phyloP scores from a whole-genome alignment of 2,113 vertebrate genomes.

The Nicator chloris region DNA sequence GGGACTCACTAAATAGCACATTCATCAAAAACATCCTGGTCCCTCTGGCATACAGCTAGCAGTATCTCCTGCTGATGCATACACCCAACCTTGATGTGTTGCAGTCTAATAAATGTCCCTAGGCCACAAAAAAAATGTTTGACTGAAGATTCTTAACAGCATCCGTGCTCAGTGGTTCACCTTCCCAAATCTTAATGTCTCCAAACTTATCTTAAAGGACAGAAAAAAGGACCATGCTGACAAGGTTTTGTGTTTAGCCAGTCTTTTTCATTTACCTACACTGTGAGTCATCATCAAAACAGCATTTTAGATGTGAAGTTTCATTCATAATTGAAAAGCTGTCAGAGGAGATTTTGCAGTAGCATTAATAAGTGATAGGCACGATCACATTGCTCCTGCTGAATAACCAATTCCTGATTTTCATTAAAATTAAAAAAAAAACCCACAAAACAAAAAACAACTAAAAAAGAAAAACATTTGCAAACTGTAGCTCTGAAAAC shows the following conservation, averaged over 20 bases:
- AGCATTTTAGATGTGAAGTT: not conserved
- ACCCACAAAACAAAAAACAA: not conserved
- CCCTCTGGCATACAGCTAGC: not conserved
- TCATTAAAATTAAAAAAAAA: not conserved
- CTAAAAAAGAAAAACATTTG: not conserved
- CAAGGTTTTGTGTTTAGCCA: not conserved
- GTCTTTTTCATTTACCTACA: not conserved
- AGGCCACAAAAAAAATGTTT: not conserved
- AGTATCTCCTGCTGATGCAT: not conserved
- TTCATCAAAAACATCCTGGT: not conserved
- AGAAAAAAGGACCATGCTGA: not conserved
- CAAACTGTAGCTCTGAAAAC: not conserved
- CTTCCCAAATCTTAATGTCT: not conserved
- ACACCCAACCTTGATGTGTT: not conserved
- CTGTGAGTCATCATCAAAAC: not conserved
- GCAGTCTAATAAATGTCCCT: not conserved
- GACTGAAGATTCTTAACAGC: not conserved
- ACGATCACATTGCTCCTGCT: not conserved
- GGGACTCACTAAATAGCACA: not conserved
- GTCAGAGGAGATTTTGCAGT: constrained; percentile 13
- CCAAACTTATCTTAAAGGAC: not conserved
- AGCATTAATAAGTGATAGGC: constrained; percentile 31
- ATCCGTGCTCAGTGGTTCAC: not conserved
- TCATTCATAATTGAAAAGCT: constrained; percentile 51
- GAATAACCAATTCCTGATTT: not conserved